A percentile compares a stretch with the other conserved stretches of the same genome.
Evolutionary conservation across 2,113 vertebrate species (phyloP).

Genomic region (Oreochromis tanganicae): DNA sequence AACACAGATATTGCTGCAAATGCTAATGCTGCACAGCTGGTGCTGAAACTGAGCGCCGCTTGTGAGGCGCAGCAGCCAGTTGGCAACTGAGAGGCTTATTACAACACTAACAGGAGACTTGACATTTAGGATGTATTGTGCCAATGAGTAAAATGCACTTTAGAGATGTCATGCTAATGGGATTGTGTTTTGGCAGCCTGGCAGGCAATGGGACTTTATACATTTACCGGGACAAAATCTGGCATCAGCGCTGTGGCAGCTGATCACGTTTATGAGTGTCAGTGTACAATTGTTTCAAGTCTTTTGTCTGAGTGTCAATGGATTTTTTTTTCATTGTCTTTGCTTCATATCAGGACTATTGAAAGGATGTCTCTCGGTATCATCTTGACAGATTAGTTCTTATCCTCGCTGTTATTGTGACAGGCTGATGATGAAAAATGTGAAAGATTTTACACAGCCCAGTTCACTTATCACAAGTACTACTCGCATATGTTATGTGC

Average conservation of each 20-base stretch:
- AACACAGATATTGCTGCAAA: slow-evolving; percentile 35
- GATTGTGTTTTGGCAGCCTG: slow-evolving; percentile 47
- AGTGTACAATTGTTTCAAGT: not conserved
- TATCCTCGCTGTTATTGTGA: not conserved
- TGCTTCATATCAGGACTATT: not conserved
- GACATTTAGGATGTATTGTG: slow-evolving; percentile 55
- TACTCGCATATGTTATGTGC: not conserved
- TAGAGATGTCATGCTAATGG: slow-evolving; percentile 51
- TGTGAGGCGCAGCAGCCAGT: slow-evolving; percentile 26
- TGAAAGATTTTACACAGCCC: not conserved
- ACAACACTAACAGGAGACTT: slow-evolving; percentile 60
- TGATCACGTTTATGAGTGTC: slow-evolving; percentile 28
- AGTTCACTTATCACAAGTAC: not conserved
- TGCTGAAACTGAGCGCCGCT: slow-evolving; percentile 15
- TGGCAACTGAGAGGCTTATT: slow-evolving; percentile 51
- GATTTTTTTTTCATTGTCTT: not conserved
- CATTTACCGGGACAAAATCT: slow-evolving; percentile 22
- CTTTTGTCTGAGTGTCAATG: slow-evolving; percentile 20
- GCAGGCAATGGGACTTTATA: not conserved
- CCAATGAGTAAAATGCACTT: slow-evolving; percentile 53
- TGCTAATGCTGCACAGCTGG: slow-evolving; percentile 56
- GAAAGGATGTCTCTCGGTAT: not conserved
- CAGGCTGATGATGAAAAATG: not conserved
- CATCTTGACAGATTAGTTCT: not conserved
- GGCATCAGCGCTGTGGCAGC: not conserved